Evolutionary conservation across 2,113 vertebrate species (phyloP).

Genomic region (Caranx ignobilis): DNA sequence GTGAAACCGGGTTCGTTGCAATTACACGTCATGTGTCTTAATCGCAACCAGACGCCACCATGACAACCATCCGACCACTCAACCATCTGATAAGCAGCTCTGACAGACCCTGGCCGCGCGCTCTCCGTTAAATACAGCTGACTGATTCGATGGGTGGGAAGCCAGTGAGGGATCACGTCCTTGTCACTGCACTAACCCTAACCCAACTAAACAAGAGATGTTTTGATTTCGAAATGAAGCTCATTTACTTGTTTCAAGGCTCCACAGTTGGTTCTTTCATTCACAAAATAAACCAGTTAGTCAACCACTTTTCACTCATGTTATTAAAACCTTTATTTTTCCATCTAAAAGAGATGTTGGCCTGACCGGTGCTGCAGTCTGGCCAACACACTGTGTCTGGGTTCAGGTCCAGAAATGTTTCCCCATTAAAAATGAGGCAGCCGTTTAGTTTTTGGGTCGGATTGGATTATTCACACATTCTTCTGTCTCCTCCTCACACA

Average conservation of each 20-base stretch:
- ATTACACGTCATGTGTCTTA: neutral
- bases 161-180: neutral
- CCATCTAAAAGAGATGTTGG: slow-evolving; percentile 28
- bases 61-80: neutral
- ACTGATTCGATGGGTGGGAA: neutral
- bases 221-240: neutral
- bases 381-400: slow-evolving; percentile 18
- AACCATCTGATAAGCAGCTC: neutral
- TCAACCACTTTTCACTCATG: slow-evolving; percentile 3
- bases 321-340: slow-evolving; percentile 49
- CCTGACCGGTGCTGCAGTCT: neutral
- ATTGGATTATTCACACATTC: slow-evolving; percentile 45
- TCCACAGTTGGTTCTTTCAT: slow-evolving; percentile 12
- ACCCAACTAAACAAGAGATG: neutral
- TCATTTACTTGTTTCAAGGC: neutral
- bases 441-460: slow-evolving; percentile 40
- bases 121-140: neutral
- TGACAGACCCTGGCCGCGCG: neutral
- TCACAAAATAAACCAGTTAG: slow-evolving; percentile 26
- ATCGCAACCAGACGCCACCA: neutral
- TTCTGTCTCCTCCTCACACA: neutral
- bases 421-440: slow-evolving; percentile 37
- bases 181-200: neutral
- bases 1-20: neutral
- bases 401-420: slow-evolving; percentile 31